phyloP scores from a whole-genome alignment of 1,140 invertebrate species.

The Eulimnadia texana region DNA sequence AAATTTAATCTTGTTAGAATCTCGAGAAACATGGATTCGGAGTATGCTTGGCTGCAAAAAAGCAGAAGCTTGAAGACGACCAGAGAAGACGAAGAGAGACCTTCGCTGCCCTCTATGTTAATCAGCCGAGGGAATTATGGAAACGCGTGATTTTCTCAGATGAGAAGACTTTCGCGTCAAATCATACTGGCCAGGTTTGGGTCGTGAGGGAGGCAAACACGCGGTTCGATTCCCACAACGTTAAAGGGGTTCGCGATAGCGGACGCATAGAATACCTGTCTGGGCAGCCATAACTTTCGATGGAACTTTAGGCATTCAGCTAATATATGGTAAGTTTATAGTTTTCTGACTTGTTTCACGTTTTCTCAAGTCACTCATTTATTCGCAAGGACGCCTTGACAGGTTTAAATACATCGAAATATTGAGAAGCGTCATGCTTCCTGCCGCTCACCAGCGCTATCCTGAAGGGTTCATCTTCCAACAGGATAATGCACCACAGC shows the following conservation, averaged over 20 bases:
- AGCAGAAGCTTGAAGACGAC: not conserved
- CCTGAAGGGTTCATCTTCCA: not conserved
- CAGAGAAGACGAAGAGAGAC: not conserved
- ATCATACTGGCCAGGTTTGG: not conserved
- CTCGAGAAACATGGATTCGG: not conserved
- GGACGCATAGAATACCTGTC: not conserved
- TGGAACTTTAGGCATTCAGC: not conserved
- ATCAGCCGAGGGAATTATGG: not conserved
- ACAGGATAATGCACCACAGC: not conserved
- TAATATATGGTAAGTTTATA: not conserved
- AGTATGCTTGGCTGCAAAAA: not conserved
- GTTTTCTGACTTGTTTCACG: not conserved
- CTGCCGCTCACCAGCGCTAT: not conserved
- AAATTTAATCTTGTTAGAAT: not conserved
- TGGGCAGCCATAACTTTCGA: not conserved
- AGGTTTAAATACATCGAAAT: not conserved
- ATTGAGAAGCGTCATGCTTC: not conserved
- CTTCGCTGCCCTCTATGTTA: not conserved
- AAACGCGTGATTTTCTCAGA: not conserved
- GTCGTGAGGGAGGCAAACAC: not conserved
- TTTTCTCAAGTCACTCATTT: not conserved
- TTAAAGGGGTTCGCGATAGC: not conserved
- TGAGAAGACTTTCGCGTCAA: not conserved
- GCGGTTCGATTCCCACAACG: not conserved
- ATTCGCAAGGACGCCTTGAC: not conserved